Percentiles rank a stretch among this genome's conserved stretches.
Conservation (phyloP, 2,888 invertebrate species). For the Pantelozetes paolii region DNA sequence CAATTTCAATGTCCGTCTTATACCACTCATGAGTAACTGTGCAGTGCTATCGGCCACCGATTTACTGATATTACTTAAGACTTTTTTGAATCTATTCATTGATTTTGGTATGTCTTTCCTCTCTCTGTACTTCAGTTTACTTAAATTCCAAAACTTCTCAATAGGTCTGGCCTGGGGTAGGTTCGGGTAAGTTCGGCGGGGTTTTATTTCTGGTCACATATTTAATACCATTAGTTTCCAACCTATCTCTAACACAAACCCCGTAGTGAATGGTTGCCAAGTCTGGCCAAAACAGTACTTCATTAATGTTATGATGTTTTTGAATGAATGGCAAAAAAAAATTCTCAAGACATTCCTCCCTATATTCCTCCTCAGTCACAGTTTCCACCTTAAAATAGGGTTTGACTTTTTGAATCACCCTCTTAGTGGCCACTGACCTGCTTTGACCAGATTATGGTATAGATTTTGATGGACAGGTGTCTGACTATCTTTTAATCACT, state of each 20-base stretch:
- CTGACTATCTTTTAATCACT: not conserved
- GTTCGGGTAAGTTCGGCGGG: no score
- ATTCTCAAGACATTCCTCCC: conserved; percentile 7
- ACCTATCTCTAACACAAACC: not conserved
- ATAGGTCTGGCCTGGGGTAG: not conserved
- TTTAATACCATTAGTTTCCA: not conserved
- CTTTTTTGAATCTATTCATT: not conserved
- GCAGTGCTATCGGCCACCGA: not conserved
- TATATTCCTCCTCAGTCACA: not conserved
- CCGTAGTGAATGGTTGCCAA: conserved; percentile 16
- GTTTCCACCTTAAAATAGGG: not conserved
- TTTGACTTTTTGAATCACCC: not conserved
- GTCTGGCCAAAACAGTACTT: conserved; percentile 28
- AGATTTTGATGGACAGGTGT: not conserved
- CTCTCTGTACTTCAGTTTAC: not conserved
- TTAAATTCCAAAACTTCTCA: not conserved
- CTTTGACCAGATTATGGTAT: not conserved
- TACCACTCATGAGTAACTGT: not conserved
- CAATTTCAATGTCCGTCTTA: not conserved
- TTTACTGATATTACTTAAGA: not conserved
- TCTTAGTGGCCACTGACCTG: not conserved
- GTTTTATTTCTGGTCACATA: not conserved
- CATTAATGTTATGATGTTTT: not conserved
- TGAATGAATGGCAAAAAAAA: not conserved
- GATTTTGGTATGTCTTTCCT: no score